Evolutionary conservation across 2,888 invertebrate genomes (phyloP), one percentile per base, ranked within the genome.

Genomic region (Odontocerum albicorne): DNA sequence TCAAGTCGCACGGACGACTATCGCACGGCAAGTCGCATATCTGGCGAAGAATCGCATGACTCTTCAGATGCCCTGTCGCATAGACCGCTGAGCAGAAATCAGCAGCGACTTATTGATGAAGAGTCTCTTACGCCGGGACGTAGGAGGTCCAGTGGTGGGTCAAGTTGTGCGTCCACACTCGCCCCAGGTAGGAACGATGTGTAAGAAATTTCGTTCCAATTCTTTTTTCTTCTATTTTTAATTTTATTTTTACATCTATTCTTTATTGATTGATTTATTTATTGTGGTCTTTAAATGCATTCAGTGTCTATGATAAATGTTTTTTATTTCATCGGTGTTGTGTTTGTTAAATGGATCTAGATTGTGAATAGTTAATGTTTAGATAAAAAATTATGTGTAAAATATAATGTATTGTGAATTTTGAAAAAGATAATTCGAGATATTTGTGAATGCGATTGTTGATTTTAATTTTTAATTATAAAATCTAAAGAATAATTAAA

Each of bases 141-240:
- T 15, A 20, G 58, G 42, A 15, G 62, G 43, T 49, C 49, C n/a
- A 55, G 58, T 36, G 58, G 47, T 20, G 58, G 42, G 36, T 51
- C 55, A 16, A 59, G 58, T 53, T 53, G 44, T 17, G 44, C 56
- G 50, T 54, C 62, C 44, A 59, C 59, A 16, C 43, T 58, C 52
- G 57, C 58, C 73, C 74, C 74, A 78, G 79, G 77, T 78, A 79
- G 75, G 77, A 75, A 71, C 72, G 74, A 78, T 75, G 74, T 75
- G 77, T 77, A 77, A 78, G 77, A 75, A 70, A 65, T 69, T 66
- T 69, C 76, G 76, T 77, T 77, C 77, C 77, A 77, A 76, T 75
- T 57, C n/a, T 43, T 16, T 20, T 42, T 42, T n/a, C 10, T 42
- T 21, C n/a, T n/a, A n/a, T 42, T 16, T 42, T 12, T 42, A 4